Percentiles rank a stretch among this genome's conserved stretches.
phyloP scores from a whole-genome alignment of 2,888 invertebrate species.

The Dioctria linearis region DNA sequence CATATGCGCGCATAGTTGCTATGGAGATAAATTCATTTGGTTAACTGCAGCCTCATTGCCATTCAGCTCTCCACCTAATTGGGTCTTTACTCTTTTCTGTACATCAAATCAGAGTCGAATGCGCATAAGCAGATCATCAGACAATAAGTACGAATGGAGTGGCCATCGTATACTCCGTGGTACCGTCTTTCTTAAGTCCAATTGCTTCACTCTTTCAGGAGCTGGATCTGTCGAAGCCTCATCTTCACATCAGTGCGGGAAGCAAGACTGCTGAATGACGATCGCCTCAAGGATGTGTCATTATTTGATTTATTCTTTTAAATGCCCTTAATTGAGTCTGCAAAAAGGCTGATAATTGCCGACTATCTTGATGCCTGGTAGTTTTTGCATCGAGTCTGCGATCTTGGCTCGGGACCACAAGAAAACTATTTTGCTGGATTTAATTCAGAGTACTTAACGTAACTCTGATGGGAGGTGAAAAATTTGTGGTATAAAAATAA shows the following conservation, averaged over 20 bases:
- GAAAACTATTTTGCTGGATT: neutral
- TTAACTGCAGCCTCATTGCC: conserved; percentile 3
- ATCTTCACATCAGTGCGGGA: conserved; percentile 9
- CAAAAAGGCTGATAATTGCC: conserved; percentile 50
- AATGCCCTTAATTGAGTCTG: conserved; percentile 63
- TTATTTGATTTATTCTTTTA: conserved; percentile 63
- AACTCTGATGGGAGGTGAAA: neutral
- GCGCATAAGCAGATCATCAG: conserved; percentile 1
- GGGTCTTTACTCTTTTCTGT: neutral
- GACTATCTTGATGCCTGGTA: conserved; percentile 47
- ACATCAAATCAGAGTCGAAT: neutral
- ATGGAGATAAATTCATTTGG: neutral
- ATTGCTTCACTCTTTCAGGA: conserved; percentile 4
- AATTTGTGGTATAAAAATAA: neutral
- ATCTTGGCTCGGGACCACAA: neutral
- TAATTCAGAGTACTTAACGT: neutral
- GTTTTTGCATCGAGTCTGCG: conserved; percentile 12
- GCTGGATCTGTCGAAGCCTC: conserved; percentile 21
- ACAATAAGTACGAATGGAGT: neutral
- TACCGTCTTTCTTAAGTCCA: neutral
- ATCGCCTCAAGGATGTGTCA: conserved; percentile 62
- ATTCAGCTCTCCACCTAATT: conserved; percentile 39
- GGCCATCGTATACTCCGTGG: neutral
- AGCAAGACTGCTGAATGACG: conserved; percentile 59
- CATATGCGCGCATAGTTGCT: neutral